Conservation (phyloP, 2,888 invertebrate species). For the Paralinhomoeus sp. region DNA sequence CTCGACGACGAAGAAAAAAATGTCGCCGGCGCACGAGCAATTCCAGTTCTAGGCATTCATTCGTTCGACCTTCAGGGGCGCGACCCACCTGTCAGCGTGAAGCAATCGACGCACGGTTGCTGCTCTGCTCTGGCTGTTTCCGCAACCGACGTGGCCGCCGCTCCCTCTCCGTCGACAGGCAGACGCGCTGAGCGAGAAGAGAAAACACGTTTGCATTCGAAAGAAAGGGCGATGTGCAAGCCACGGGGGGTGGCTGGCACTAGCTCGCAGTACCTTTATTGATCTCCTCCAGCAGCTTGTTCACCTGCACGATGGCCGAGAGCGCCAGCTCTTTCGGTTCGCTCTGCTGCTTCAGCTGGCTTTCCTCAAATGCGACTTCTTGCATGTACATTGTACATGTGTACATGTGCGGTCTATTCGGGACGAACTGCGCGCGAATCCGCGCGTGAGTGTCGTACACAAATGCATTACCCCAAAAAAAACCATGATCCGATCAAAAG, state of each 20-base stretch:
- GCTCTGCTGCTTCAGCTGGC: slow-evolving; percentile 13
- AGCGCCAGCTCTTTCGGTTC: slow-evolving; percentile 19
- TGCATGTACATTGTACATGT: too few species aligned
- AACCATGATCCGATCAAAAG: not conserved
- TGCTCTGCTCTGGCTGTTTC: not conserved
- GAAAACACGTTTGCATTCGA: too few species aligned
- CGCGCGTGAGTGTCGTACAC: too few species aligned
- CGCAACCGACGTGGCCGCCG: not conserved
- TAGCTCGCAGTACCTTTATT: slow-evolving; percentile 9
- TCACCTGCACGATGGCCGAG: slow-evolving; percentile 25
- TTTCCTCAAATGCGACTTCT: not conserved
- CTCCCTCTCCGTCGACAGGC: not conserved
- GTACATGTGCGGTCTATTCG: too few species aligned
- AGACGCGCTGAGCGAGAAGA: not conserved
- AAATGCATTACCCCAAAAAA: too few species aligned
- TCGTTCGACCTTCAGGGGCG: too few species aligned
- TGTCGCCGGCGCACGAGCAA: too few species aligned
- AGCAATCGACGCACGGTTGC: not conserved
- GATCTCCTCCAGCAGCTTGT: slow-evolving; percentile 20
- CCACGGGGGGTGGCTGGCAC: not conserved
- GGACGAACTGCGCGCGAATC: too few species aligned
- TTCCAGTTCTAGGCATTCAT: too few species aligned
- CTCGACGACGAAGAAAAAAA: too few species aligned
- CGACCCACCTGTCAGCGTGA: too few species aligned
- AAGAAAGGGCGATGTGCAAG: too few species aligned